phyloP scores from a whole-genome alignment of 2,797 vertebrate species.

The Ptychobarbus kaznakovi region DNA sequence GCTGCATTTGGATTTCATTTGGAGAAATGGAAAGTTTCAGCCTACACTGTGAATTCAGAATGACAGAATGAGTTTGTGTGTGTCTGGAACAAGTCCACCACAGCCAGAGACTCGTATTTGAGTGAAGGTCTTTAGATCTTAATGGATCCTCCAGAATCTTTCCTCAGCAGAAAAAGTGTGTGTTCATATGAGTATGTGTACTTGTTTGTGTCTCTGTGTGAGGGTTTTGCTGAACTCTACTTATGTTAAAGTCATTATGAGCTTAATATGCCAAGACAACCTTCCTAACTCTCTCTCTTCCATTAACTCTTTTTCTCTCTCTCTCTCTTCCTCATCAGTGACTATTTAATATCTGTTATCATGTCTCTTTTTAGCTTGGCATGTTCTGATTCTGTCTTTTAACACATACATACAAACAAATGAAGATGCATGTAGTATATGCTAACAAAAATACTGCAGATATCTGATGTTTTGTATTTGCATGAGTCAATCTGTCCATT shows the following conservation, averaged over 20 bases:
- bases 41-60: not conserved
- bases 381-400: not conserved
- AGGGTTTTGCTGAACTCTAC: slow-evolving; percentile 3
- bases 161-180: slow-evolving; percentile 70
- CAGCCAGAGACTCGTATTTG: slow-evolving; percentile 79
- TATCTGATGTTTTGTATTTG: not conserved
- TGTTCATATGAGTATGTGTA: slow-evolving; percentile 53
- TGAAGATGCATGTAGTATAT: not conserved
- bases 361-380: not conserved
- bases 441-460: not conserved
- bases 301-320: no score
- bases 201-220: slow-evolving; percentile 31
- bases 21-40: not conserved
- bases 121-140: slow-evolving; percentile 77
- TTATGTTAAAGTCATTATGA: slow-evolving; percentile 30
- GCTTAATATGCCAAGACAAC: not conserved
- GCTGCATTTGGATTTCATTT: not conserved
- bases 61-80: not conserved
- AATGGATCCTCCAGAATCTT: slow-evolving; percentile 81
- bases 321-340: not conserved
- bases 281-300: not conserved
- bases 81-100: slow-evolving; percentile 75
- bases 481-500: not conserved
- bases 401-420: not conserved
- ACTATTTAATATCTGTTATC: not conserved